These are phyloP conservation scores for Bellardia bayeri DNA, from an alignment of 2,888 invertebrate genomes.

Conservation along the genomic window DNA sequence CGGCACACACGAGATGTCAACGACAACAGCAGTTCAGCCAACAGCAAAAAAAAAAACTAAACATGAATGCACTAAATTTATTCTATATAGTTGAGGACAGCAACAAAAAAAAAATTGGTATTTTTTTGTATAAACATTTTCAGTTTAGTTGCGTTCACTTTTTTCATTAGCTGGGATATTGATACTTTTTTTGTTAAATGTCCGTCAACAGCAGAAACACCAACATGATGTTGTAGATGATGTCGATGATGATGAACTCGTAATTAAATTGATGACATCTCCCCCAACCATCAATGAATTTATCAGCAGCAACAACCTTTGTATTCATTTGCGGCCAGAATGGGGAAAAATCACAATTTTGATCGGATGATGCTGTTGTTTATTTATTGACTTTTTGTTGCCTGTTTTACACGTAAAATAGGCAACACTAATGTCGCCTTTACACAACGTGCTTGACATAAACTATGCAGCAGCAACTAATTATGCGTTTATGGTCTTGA, in stretches of 20 bases:
- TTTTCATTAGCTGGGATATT: constrained; percentile 66
- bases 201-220: constrained; percentile 41
- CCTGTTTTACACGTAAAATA: constrained; percentile 16
- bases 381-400: constrained; percentile 7
- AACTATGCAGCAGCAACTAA: constrained; percentile 73
- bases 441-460: constrained; percentile 41
- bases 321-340: constrained; percentile 56
- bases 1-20: constrained; percentile 29
- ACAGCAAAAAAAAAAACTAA: constrained; percentile 5
- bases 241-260: constrained; percentile 61
- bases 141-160: constrained; percentile 30
- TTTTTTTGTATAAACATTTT: constrained; percentile 40
- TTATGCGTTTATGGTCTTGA: constrained; percentile 68
- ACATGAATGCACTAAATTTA: constrained; percentile 54
- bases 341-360: constrained; percentile 4
- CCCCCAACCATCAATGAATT: constrained; percentile 23
- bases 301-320: not conserved
- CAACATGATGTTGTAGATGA: constrained; percentile 34
- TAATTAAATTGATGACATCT: constrained; percentile 74
- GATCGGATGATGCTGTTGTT: not conserved
- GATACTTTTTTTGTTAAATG: constrained; percentile 44
- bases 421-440: constrained; percentile 18
- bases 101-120: not conserved
- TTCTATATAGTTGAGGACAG: constrained; percentile 16
- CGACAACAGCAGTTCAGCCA: constrained; percentile 1